Conservation (phyloP, 2,888 invertebrate species). For the Drosophila rellima region DNA sequence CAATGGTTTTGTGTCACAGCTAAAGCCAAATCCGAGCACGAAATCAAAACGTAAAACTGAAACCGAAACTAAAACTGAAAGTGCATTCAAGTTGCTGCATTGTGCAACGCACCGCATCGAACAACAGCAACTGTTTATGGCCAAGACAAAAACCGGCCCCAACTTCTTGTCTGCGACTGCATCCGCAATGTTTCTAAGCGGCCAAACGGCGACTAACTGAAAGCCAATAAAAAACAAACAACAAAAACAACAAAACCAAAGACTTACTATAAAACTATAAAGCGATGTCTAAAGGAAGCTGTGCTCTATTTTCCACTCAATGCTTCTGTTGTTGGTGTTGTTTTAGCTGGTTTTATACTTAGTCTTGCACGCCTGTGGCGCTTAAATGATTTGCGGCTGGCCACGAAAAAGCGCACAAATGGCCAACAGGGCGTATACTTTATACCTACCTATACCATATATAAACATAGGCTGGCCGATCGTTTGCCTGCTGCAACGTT, state of each 20-base stretch:
- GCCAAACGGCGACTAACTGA: constrained; percentile 46
- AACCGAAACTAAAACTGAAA: constrained; percentile 51
- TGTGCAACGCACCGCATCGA: constrained; percentile 70
- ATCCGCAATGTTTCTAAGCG: constrained; percentile 77
- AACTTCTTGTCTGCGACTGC: constrained; percentile 72
- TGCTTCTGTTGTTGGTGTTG: constrained; percentile 20
- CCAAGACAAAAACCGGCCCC: constrained; percentile 73
- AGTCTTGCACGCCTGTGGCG: constrained; percentile 66
- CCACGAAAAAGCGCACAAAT: constrained; percentile 55
- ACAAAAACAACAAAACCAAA: constrained; percentile 32
- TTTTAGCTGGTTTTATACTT: constrained; percentile 16
- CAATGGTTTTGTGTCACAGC: constrained; percentile 36
- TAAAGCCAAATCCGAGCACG: constrained; percentile 14
- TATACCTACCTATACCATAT: constrained; percentile 50
- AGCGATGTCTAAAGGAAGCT: constrained; percentile 69
- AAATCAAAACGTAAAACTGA: constrained; percentile 20
- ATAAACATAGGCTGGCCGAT: constrained; percentile 33
- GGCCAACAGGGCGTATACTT: constrained; percentile 75
- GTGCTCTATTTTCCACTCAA: constrained; percentile 50
- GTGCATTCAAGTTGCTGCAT: constrained; percentile 63
- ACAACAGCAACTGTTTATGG: constrained; percentile 65
- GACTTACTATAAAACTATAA: constrained; percentile 29
- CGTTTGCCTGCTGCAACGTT: constrained; percentile 43
- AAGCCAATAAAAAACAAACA: constrained; percentile 17
- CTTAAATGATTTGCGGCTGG: constrained; percentile 72